Conservation (phyloP, 2,113 vertebrate genomes). For the Syrrhaptes paradoxus region DNA sequence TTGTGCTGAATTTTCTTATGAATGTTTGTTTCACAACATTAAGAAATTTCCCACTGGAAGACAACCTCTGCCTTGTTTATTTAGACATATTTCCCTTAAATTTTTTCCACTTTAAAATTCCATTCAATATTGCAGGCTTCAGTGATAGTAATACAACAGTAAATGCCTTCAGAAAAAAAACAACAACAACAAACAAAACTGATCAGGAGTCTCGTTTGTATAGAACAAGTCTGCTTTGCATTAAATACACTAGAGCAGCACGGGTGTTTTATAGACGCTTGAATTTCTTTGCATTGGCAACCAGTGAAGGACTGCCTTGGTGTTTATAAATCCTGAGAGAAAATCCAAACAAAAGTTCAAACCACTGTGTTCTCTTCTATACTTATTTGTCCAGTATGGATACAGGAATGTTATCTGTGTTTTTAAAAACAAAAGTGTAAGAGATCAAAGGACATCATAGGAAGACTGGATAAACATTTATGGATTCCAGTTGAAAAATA, state of each 20-base stretch:
- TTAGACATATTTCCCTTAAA: not conserved
- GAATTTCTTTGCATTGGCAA: not conserved
- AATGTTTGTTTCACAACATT: not conserved
- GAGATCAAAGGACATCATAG: slow-evolving; percentile 32
- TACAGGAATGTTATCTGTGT: slow-evolving; percentile 12
- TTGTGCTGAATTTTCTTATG: not conserved
- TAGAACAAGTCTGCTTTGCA: not conserved
- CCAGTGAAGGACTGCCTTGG: not conserved
- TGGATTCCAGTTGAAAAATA: not conserved
- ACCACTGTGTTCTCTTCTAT: not conserved
- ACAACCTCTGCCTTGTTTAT: not conserved
- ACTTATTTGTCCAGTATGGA: not conserved
- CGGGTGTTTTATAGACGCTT: not conserved
- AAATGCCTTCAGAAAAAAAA: not conserved
- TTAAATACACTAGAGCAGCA: not conserved
- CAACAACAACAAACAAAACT: not conserved
- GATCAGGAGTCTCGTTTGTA: not conserved
- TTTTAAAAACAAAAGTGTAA: not conserved
- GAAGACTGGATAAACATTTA: slow-evolving; percentile 20
- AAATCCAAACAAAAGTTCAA: slow-evolving; percentile 30
- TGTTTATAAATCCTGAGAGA: slow-evolving; percentile 30
- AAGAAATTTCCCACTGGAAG: slow-evolving; percentile 8
- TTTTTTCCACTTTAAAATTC: not conserved
- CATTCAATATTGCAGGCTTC: not conserved
- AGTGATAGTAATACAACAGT: not conserved